Evolutionary conservation across 2,888 invertebrate genomes (phyloP).

Genomic region (Pecten maximus): DNA sequence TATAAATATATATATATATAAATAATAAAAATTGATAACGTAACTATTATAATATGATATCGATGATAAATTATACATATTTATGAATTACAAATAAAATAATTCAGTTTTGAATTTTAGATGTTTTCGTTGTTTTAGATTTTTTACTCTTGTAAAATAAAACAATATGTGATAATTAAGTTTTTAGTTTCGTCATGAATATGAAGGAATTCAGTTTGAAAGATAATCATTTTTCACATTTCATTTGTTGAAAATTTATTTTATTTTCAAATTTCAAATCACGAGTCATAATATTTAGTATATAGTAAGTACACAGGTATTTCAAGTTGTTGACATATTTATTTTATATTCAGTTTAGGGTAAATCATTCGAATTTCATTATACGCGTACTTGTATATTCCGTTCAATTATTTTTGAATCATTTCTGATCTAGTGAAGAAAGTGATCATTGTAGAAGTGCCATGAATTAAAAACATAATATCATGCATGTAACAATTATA

Average conservation of each 20-base stretch:
- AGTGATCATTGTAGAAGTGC: not conserved
- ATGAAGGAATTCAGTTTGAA: not conserved
- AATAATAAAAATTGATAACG: too few species aligned
- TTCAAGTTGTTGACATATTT: not conserved
- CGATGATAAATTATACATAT: too few species aligned
- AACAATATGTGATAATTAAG: too few species aligned
- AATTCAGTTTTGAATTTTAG: too few species aligned
- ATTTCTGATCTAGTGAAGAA: too few species aligned
- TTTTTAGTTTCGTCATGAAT: too few species aligned
- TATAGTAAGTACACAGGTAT: not conserved
- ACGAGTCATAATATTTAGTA: not conserved
- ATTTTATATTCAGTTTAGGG: not conserved
- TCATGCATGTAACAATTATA: not conserved
- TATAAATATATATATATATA: too few species aligned
- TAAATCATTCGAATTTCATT: not conserved
- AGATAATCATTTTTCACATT: not conserved
- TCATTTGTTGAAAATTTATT: too few species aligned
- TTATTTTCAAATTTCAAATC: not conserved
- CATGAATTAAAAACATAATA: not conserved
- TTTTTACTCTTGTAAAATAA: too few species aligned
- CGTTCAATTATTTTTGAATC: not conserved
- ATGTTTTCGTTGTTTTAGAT: too few species aligned
- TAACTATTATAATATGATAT: too few species aligned
- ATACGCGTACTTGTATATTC: not conserved
- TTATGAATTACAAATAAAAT: too few species aligned